phyloP scores from a whole-genome alignment of 2,113 vertebrate species.

The Colaptes auratus region DNA sequence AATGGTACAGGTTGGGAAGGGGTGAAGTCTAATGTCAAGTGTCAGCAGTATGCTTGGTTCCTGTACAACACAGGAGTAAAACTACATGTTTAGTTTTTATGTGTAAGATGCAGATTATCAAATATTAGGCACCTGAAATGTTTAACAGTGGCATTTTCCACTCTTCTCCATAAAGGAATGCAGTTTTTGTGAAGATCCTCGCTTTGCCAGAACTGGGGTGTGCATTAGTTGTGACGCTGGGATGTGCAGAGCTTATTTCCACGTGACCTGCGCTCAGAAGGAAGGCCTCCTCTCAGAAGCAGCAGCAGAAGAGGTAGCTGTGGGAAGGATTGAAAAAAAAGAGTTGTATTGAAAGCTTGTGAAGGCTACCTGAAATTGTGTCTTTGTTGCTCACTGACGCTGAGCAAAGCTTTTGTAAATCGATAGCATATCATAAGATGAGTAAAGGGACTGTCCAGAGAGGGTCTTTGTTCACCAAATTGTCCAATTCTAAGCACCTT shows the following conservation, averaged over 20 bases:
- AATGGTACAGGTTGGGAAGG: background rate
- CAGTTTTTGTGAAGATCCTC: slow-evolving; percentile 96
- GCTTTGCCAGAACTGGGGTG: slow-evolving; percentile 95
- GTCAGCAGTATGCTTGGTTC: background rate
- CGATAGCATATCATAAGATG: background rate
- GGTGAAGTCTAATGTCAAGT: background rate
- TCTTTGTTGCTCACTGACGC: background rate
- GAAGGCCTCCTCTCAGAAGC: slow-evolving; percentile 98
- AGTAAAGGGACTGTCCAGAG: background rate
- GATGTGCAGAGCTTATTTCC: slow-evolving; percentile 98
- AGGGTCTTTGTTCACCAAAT: background rate
- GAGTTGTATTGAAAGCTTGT: background rate
- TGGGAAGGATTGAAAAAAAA: background rate
- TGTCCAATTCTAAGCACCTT: background rate
- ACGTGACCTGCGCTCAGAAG: slow-evolving; percentile 96
- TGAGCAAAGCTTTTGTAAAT: background rate
- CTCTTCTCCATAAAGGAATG: slow-evolving; percentile 84
- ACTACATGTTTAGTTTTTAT: background rate
- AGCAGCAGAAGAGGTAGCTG: slow-evolving; percentile 93
- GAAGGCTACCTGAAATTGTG: background rate
- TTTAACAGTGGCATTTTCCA: background rate
- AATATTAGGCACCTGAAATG: background rate
- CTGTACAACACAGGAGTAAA: background rate
- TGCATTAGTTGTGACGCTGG: slow-evolving; percentile 99
- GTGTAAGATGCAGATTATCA: background rate